These are phyloP conservation scores for Lamellibrachia columna DNA, from an alignment of 2,888 invertebrate species.

Conservation along the genomic window DNA sequence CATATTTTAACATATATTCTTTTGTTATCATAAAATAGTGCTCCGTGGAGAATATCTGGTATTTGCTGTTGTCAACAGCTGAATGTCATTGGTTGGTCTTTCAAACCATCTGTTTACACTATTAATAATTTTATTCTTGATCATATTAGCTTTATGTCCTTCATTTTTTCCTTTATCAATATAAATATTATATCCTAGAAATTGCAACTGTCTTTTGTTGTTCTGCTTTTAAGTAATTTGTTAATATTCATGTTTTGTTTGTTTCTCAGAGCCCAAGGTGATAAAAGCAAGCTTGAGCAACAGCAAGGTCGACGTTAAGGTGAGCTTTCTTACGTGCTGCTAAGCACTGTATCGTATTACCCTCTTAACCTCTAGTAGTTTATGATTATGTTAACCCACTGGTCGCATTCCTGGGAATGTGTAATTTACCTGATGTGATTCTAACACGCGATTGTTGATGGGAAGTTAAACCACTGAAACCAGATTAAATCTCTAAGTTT, in stretches of 20 bases:
- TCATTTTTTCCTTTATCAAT: too few relatives aligned
- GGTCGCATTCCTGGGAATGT: neutral
- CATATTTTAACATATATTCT: neutral
- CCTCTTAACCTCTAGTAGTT: neutral
- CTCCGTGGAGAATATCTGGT: neutral
- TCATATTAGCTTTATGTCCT: too few relatives aligned
- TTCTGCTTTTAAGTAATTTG: neutral
- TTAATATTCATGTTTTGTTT: neutral
- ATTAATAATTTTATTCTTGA: too few relatives aligned
- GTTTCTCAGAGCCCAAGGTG: conserved; percentile 17
- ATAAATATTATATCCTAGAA: too few relatives aligned
- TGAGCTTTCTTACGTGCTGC: neutral
- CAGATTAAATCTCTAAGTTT: neutral
- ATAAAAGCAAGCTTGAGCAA: conserved; percentile 21
- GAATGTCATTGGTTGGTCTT: neutral
- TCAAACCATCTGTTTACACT: too few relatives aligned
- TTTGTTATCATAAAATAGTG: neutral
- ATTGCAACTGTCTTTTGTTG: too few relatives aligned
- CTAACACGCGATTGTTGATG: neutral
- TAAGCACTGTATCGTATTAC: neutral
- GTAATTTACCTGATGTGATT: neutral
- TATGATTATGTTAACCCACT: neutral
- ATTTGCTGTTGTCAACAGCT: neutral
- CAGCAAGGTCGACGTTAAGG: conserved; percentile 23
- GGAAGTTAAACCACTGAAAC: neutral